Evolutionary conservation across 2,888 invertebrate genomes (phyloP).

Genomic region (Dasypogon diadema): DNA sequence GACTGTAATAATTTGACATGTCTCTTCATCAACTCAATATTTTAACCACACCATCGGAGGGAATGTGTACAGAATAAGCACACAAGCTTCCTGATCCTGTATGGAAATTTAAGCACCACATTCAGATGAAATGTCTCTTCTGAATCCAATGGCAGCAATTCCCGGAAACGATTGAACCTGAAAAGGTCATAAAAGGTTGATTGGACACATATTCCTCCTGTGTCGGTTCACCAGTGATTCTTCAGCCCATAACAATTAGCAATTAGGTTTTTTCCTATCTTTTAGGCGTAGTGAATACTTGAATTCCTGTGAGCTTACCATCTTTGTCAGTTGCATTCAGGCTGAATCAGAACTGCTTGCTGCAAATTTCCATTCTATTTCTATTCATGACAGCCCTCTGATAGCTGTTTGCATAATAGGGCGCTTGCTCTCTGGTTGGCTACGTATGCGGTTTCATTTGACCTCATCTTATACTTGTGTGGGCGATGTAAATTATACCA

Average conservation of each 20-base stretch:
- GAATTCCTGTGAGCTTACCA: slow-evolving; percentile 10
- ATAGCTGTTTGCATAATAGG: slow-evolving; percentile 23
- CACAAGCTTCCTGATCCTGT: too few species aligned
- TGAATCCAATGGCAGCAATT: background rate
- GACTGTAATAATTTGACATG: too few species aligned
- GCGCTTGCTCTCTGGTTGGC: background rate
- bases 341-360: slow-evolving; percentile 7
- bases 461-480: slow-evolving; percentile 52
- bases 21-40: too few species aligned
- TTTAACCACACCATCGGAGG: too few species aligned
- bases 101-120: slow-evolving; percentile 17
- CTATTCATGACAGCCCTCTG: background rate
- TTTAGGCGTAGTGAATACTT: slow-evolving; percentile 22
- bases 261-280: background rate
- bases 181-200: slow-evolving; percentile 37
- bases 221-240: slow-evolving; percentile 3
- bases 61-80: too few species aligned
- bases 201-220: slow-evolving; percentile 28
- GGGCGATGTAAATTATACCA: too few species aligned
- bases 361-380: background rate
- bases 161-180: slow-evolving; percentile 9
- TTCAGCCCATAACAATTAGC: background rate
- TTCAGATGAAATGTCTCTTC: background rate
- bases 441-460: slow-evolving; percentile 13
- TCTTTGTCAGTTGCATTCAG: slow-evolving; percentile 14